phyloP scores from a whole-genome alignment of 2,797 vertebrate species.

The Poecile montanus region DNA sequence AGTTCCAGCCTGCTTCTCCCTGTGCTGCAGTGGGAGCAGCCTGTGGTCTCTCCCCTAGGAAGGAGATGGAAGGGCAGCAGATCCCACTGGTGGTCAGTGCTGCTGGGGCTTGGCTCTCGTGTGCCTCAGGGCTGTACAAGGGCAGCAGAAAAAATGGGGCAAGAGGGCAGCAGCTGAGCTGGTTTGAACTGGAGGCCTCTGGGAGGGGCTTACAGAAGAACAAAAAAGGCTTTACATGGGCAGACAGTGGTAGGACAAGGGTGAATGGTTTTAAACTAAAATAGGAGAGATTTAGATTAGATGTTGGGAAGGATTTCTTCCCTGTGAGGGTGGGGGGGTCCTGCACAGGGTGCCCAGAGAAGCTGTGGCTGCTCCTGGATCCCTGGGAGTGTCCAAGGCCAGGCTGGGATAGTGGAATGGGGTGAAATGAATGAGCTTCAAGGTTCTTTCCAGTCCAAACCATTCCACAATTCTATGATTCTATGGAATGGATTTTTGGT shows the following conservation, averaged over 20 bases:
- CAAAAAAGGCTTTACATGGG: not conserved
- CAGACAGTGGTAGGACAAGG: not conserved
- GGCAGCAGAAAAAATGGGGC: not conserved
- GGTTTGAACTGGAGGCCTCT: not conserved
- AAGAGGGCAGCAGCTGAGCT: not conserved
- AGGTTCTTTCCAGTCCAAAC: not conserved
- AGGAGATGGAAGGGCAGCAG: not conserved
- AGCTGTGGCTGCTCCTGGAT: not conserved
- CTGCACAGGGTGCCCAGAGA: not conserved
- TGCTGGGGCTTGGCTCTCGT: not conserved
- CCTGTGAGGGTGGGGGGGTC: not conserved
- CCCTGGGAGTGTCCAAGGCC: not conserved
- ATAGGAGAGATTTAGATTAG: not conserved
- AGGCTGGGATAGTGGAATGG: rapidly evolving
- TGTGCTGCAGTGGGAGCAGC: not conserved
- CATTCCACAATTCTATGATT: not conserved
- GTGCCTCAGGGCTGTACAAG: not conserved
- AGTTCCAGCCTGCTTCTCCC: not conserved
- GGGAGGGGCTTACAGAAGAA: not conserved
- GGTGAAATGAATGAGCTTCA: not conserved
- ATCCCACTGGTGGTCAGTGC: not conserved
- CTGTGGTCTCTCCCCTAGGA: not conserved
- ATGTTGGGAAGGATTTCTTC: not conserved
- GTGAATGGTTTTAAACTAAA: not conserved
- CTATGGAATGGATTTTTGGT: not conserved